Evolutionary conservation across 2,113 vertebrate species (phyloP).

Genomic region (Carassius auratus): DNA sequence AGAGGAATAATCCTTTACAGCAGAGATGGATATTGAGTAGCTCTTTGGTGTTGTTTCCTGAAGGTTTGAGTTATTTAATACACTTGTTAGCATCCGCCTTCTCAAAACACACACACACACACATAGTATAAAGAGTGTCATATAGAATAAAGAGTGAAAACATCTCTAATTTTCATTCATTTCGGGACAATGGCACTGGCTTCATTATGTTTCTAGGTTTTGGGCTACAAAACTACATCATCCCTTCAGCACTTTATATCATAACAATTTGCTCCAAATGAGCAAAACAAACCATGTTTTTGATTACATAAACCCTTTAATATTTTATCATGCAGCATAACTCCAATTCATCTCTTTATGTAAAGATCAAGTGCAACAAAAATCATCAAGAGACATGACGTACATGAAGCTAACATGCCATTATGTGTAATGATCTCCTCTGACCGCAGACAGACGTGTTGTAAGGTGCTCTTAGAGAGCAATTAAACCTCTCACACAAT

Average conservation of each 20-base stretch:
- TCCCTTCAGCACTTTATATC: neutral
- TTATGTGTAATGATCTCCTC: constrained; percentile 8
- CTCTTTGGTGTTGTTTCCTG: neutral
- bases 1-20: neutral
- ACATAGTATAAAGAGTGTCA: too few species aligned
- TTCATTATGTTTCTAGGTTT: neutral
- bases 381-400: neutral
- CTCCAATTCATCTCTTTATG: neutral
- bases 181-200: neutral
- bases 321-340: neutral
- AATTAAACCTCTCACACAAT: constrained; percentile 86
- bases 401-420: neutral
- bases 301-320: neutral
- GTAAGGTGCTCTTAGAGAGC: constrained; percentile 72
- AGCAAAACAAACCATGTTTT: neutral
- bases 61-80: neutral
- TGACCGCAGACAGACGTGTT: constrained; percentile 1
- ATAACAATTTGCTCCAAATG: neutral
- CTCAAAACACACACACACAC: too few species aligned
- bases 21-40: neutral
- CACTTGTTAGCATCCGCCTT: neutral
- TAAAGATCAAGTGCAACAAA: neutral
- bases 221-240: neutral
- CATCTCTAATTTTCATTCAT: too few species aligned
- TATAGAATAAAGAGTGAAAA: too few species aligned